These are phyloP conservation scores for Drosophila subquinaria DNA, from an alignment of 2,888 invertebrate species.

Conservation along the genomic window DNA sequence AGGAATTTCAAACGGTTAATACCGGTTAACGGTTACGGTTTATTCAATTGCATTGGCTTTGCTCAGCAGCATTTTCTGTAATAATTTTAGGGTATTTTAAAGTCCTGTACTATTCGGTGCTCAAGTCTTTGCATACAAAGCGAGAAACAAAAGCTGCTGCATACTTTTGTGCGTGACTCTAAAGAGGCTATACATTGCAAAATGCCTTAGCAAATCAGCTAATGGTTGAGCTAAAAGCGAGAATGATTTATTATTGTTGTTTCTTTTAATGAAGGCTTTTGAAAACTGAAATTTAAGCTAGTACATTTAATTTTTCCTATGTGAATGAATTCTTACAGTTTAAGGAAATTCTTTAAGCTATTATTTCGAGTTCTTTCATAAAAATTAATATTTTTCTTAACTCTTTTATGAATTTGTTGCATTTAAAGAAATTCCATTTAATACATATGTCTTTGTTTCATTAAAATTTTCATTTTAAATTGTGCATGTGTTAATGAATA, in stretches of 20 bases:
- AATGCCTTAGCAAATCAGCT: conserved; percentile 23
- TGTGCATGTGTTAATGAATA: conserved; percentile 29
- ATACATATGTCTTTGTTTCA: conserved; percentile 11
- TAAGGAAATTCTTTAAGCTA: background rate
- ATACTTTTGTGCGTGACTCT: conserved; percentile 41
- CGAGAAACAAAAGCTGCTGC: conserved; percentile 52
- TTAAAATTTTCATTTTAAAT: conserved; percentile 42
- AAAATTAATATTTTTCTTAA: background rate
- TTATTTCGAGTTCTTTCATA: background rate
- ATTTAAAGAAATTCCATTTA: background rate
- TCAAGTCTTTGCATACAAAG: conserved; percentile 14
- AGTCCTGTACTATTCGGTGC: background rate
- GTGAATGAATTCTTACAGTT: background rate
- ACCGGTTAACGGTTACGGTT: too few relatives aligned
- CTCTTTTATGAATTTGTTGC: background rate
- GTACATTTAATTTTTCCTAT: background rate
- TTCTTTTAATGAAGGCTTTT: background rate
- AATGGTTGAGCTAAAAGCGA: conserved; percentile 14
- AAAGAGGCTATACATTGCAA: conserved; percentile 2
- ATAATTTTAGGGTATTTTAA: background rate
- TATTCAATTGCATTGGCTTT: too few relatives aligned
- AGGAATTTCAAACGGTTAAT: too few relatives aligned
- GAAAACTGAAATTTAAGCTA: background rate
- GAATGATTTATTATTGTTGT: conserved; percentile 9
- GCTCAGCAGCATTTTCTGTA: background rate